These are phyloP conservation scores for Tenebrosternarchus preto DNA, from an alignment of 2,113 vertebrate genomes.

Conservation along the genomic window DNA sequence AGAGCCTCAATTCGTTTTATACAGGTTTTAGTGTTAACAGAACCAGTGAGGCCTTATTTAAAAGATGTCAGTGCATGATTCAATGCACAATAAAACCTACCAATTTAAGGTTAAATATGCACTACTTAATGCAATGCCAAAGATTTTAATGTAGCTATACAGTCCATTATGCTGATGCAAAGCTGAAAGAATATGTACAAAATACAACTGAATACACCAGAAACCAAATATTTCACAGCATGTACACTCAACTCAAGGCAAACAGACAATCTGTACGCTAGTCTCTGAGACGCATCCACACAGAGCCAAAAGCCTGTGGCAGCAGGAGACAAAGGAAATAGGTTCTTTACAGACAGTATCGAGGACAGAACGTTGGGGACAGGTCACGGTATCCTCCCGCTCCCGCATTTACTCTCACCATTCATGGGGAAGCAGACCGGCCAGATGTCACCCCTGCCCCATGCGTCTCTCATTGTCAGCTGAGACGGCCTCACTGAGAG, in stretches of 20 bases:
- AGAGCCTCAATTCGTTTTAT: neutral
- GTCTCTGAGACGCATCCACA: neutral
- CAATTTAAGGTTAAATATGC: neutral
- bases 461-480: constrained; percentile 12
- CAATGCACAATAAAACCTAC: neutral
- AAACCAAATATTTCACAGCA: constrained; percentile 31
- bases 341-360: constrained; percentile 1
- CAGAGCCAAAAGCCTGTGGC: neutral
- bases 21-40: neutral
- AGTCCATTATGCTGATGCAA: neutral
- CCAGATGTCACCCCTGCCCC: neutral
- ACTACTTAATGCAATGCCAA: too few relatives aligned
- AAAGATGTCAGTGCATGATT: too few relatives aligned
- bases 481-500: constrained; percentile 1
- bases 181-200: too few relatives aligned
- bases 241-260: neutral
- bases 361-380: constrained; percentile 12
- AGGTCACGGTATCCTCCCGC: neutral
- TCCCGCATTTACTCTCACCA: constrained; percentile 1
- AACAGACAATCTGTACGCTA: neutral
- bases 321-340: constrained; percentile 24
- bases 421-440: neutral
- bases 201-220: constrained; percentile 19
- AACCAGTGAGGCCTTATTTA: neutral
- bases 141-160: neutral